These are phyloP conservation scores for Drosophila buzzatii DNA, from an alignment of 2,888 invertebrate genomes.

Conservation along the genomic window DNA sequence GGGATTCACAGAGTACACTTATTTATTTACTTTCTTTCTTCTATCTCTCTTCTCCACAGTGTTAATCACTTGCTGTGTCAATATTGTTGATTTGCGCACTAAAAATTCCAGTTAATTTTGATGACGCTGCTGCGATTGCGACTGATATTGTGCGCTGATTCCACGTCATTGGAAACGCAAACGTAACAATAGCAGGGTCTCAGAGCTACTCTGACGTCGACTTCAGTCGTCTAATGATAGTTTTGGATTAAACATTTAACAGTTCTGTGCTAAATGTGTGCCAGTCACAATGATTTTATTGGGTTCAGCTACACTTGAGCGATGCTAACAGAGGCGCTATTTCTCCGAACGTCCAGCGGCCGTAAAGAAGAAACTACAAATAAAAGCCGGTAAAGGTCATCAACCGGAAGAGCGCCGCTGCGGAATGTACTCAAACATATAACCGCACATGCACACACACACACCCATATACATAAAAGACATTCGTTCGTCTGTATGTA, in stretches of 20 bases:
- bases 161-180: conserved; percentile 32
- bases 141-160: conserved; percentile 16
- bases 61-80: background rate
- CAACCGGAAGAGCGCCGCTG: conserved; percentile 81
- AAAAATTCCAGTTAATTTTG: conserved; percentile 45
- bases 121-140: conserved; percentile 19
- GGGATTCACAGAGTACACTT: conserved; percentile 19
- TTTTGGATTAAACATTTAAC: conserved; percentile 52
- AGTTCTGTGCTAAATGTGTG: conserved; percentile 47
- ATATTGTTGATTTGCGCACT: conserved; percentile 31
- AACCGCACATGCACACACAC: conserved; percentile 3
- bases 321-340: conserved; percentile 28
- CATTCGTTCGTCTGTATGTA: background rate
- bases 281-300: conserved; percentile 11
- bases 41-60: background rate
- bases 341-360: conserved; percentile 36
- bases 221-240: conserved; percentile 25
- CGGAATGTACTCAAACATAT: conserved; percentile 49
- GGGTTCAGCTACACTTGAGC: conserved; percentile 15
- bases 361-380: conserved; percentile 57
- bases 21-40: conserved; percentile 6
- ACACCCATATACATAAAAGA: background rate
- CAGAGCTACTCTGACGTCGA: conserved; percentile 25
- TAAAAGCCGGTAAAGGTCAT: conserved; percentile 84
- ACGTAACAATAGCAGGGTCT: background rate